These are phyloP conservation scores for Cerastis rubricosa DNA, from an alignment of 2,888 invertebrate genomes.

Conservation along the genomic window DNA sequence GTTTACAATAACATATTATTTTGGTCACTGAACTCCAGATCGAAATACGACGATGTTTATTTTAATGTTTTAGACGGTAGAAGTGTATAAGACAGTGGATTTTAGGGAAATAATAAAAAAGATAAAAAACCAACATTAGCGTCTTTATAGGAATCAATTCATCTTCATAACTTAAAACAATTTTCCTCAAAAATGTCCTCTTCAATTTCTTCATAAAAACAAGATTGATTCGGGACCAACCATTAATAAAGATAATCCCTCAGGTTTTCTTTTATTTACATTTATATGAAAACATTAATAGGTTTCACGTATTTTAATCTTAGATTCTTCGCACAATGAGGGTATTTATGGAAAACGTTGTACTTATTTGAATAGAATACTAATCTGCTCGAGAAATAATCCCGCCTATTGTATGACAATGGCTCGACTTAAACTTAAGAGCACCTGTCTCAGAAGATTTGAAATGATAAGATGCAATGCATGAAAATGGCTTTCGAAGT, in stretches of 20 bases:
- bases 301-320: conserved; percentile 73
- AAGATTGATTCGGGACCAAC: conserved; percentile 76
- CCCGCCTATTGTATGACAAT: conserved; percentile 62
- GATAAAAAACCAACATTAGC: conserved; percentile 1
- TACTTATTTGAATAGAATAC: conserved; percentile 66
- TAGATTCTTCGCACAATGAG: conserved; percentile 66
- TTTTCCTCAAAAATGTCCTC: conserved; percentile 54
- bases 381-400: conserved; percentile 63
- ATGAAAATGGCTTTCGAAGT: conserved; percentile 30
- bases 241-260: conserved; percentile 76
- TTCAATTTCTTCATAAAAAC: conserved; percentile 67
- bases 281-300: conserved; percentile 83
- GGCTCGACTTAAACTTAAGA: conserved; percentile 39
- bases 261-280: conserved; percentile 79
- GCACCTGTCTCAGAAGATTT: conserved; percentile 50
- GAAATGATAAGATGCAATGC: conserved; percentile 37
- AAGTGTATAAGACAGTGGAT: neutral
- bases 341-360: conserved; percentile 59
- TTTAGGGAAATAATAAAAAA: neutral
- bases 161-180: conserved; percentile 38
- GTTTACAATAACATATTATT: neutral
- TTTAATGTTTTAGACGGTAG: too few species aligned
- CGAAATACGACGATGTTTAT: neutral
- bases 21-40: neutral
- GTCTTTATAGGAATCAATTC: neutral